These are phyloP conservation scores for Apodemia mormo DNA, from an alignment of 2,888 invertebrate genomes.

Conservation along the genomic window DNA sequence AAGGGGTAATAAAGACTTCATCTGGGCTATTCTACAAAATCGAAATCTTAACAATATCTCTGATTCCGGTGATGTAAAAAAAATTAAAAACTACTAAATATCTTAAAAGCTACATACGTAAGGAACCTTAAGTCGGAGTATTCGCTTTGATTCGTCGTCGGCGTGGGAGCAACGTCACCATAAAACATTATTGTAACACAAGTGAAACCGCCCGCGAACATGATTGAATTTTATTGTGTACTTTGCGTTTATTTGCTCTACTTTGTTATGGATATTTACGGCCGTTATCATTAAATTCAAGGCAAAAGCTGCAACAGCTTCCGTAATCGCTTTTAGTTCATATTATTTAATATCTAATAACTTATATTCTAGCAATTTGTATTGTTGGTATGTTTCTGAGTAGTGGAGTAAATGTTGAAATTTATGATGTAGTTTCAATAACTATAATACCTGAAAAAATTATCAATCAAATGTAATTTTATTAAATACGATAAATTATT, in stretches of 20 bases:
- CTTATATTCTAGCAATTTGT: conserved; percentile 6
- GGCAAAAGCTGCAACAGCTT: conserved; percentile 3
- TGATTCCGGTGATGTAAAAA: too few species aligned
- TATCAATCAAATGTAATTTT: too few species aligned
- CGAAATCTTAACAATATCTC: too few species aligned
- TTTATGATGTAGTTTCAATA: too few species aligned
- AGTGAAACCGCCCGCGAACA: conserved; percentile 59
- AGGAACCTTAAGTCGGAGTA: conserved; percentile 19
- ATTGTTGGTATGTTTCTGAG: neutral
- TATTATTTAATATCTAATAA: neutral
- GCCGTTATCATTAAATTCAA: conserved; percentile 23
- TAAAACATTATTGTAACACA: conserved; percentile 67
- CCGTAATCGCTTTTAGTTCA: conserved; percentile 14
- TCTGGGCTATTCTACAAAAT: too few species aligned
- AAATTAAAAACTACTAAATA: too few species aligned
- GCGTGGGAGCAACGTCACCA: conserved; percentile 75
- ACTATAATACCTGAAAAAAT: too few species aligned
- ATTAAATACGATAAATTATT: too few species aligned
- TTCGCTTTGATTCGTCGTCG: conserved; percentile 47
- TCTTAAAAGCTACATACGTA: neutral
- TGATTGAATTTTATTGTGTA: conserved; percentile 76
- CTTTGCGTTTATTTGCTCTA: conserved; percentile 52
- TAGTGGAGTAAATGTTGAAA: too few species aligned
- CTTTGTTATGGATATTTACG: conserved; percentile 36
- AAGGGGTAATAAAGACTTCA: too few species aligned